Evolutionary conservation across 2,797 vertebrate genomes (phyloP), one percentile per base, ranked within the genome.

Genomic region (Cyclura pinguis): DNA sequence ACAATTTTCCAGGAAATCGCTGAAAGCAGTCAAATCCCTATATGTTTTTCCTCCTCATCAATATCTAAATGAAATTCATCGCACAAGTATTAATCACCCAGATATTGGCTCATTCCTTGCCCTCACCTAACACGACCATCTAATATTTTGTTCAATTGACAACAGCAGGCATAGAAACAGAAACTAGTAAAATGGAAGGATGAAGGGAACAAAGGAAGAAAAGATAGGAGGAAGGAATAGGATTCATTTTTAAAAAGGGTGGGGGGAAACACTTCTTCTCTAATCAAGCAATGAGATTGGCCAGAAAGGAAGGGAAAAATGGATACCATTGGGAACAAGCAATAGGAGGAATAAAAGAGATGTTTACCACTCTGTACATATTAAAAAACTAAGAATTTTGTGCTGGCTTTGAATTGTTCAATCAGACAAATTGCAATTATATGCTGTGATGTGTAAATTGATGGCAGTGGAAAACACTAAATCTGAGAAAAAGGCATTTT

Each of bases 331-430:
- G 85, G 9, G 2, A 69, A 64, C 47, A 90, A 95, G 87, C 74
- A 84, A 90, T 27, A 24, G 20, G 91, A 94, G 57, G 69, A 73
- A 76, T 62, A 91, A 88, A 95, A 93, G 82, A 88, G 88, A 95
- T 42, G 55, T 57, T 88, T 27, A 22, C 74, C 64, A 10, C 59
- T 38, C 73, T 85, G 76, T 93, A 50, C 91, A 55, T 47, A 4
- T 47, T 4, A 47, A 47, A 47, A 47, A 47, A 4, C 42, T 47
- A 47, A 4, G 42, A 47, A 47, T 47, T 47, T 47, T 47, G 42
- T 4, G 42, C 42, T 47, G 42, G 42, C 42, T 47, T 47, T 47
- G 42, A 47, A 47, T 47, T 47, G 42, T 47, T 47, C 42, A 47
- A 3, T 47, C 42, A 47, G 42, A 47, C 42, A 47, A 47, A 47